These are phyloP conservation scores for Ornithorhynchus anatinus DNA, from an alignment of 2,113 vertebrate species.

Conservation along the genomic window DNA sequence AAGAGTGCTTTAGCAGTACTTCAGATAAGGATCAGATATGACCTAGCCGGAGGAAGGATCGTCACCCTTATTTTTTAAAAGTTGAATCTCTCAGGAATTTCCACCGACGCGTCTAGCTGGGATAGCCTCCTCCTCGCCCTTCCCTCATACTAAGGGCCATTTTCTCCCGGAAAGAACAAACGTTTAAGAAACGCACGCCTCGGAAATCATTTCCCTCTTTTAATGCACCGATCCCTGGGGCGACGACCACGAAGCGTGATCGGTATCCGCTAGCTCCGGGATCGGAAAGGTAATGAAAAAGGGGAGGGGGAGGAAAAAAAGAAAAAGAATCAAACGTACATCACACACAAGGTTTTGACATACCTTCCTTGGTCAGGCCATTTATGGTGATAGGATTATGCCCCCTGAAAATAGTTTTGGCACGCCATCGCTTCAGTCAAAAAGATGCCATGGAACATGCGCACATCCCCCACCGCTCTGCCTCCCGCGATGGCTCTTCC, in stretches of 20 bases:
- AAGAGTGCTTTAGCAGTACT: slow-evolving; percentile 55
- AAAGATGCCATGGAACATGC: slow-evolving; percentile 73
- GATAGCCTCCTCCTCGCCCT: slow-evolving; percentile 31
- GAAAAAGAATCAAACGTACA: slow-evolving; percentile 55
- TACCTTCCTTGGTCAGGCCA: slow-evolving; percentile 79
- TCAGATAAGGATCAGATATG: slow-evolving; percentile 64
- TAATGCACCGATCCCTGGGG: slow-evolving; percentile 50
- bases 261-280: slow-evolving; percentile 24
- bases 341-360: slow-evolving; percentile 64
- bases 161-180: slow-evolving; percentile 38
- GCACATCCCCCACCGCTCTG: slow-evolving; percentile 71
- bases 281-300: slow-evolving; percentile 59
- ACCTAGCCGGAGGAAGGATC: slow-evolving; percentile 67
- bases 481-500: slow-evolving; percentile 63
- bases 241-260: slow-evolving; percentile 29
- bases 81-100: slow-evolving; percentile 65
- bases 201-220: slow-evolving; percentile 43
- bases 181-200: slow-evolving; percentile 37
- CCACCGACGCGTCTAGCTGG: slow-evolving; percentile 38
- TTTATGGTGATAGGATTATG: slow-evolving; percentile 69
- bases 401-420: slow-evolving; percentile 74
- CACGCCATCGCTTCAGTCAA: slow-evolving; percentile 74
- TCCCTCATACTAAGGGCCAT: slow-evolving; percentile 32
- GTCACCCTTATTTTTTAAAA: slow-evolving; percentile 33
- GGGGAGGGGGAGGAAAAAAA: too few species aligned